Conservation (phyloP, 2,113 vertebrate genomes). For the Catharus fuscescens region DNA sequence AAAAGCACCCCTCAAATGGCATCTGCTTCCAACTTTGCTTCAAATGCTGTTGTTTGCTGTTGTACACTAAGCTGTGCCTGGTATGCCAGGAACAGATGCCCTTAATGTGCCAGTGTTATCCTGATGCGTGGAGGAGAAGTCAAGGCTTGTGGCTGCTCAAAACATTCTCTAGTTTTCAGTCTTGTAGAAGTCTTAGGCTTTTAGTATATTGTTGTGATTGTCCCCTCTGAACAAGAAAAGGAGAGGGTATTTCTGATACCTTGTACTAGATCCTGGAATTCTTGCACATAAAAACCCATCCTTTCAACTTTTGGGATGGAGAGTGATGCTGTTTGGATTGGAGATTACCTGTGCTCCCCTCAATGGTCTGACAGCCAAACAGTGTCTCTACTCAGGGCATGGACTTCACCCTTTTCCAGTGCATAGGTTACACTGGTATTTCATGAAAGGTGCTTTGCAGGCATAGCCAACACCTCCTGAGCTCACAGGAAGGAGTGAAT, state of each 20-base stretch:
- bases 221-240: not conserved
- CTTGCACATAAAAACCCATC: rapidly evolving
- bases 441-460: not conserved
- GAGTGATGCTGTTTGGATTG: not conserved
- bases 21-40: not conserved
- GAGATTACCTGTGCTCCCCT: not conserved
- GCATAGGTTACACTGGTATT: not conserved
- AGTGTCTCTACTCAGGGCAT: not conserved
- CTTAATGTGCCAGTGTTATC: not conserved
- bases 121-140: not conserved
- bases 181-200: not conserved
- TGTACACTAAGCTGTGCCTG: not conserved
- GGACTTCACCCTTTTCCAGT: not conserved
- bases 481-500: not conserved
- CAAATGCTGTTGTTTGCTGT: not conserved
- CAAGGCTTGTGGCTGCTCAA: not conserved
- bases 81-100: not conserved
- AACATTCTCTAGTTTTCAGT: not conserved
- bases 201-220: not conserved
- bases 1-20: not conserved
- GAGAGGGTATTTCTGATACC: not conserved
- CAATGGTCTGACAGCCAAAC: not conserved
- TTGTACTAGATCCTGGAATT: not conserved
- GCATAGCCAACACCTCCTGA: not conserved
- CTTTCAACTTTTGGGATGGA: not conserved